Evolutionary conservation across 2,113 vertebrate species (phyloP).

Genomic region (Chinchilla lanigera): DNA sequence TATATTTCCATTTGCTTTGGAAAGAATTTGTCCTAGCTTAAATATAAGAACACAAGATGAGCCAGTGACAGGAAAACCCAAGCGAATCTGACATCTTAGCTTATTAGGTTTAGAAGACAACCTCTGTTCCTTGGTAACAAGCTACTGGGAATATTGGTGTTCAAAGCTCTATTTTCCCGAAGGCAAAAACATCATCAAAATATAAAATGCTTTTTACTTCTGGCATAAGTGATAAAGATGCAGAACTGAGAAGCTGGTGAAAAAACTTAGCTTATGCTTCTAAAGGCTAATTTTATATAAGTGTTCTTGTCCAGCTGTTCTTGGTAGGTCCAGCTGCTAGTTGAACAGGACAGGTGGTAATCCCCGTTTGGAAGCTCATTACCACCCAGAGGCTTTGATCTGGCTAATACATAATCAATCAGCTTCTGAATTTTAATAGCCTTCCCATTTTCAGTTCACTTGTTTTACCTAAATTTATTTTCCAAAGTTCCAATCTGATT

Average conservation of each 20-base stretch:
- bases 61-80: slow-evolving; percentile 49
- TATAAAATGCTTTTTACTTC: slow-evolving; percentile 72
- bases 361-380: slow-evolving; percentile 71
- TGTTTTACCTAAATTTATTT: slow-evolving; percentile 78
- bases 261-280: slow-evolving; percentile 72
- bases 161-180: slow-evolving; percentile 73
- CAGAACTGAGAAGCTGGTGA: slow-evolving; percentile 62
- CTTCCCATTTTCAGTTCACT: slow-evolving; percentile 78
- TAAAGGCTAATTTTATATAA: slow-evolving; percentile 78
- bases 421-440: slow-evolving; percentile 84
- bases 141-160: slow-evolving; percentile 63
- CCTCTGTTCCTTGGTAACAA: slow-evolving; percentile 55
- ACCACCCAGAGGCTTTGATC: slow-evolving; percentile 84
- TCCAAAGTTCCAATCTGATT: slow-evolving; percentile 74
- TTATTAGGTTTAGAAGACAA: slow-evolving; percentile 70
- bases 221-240: slow-evolving; percentile 70
- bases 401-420: slow-evolving; percentile 87
- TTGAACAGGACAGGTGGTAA: slow-evolving; percentile 82
- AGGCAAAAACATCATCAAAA: slow-evolving; percentile 73
- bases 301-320: slow-evolving; percentile 79
- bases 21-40: slow-evolving; percentile 48
- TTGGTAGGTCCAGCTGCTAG: slow-evolving; percentile 76
- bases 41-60: slow-evolving; percentile 53
- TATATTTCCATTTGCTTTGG: slow-evolving; percentile 47
- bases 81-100: slow-evolving; percentile 53